Conservation (phyloP, 30 jellyfish, hydroid and myxozoan species). For the Cassiopea xamachana region DNA sequence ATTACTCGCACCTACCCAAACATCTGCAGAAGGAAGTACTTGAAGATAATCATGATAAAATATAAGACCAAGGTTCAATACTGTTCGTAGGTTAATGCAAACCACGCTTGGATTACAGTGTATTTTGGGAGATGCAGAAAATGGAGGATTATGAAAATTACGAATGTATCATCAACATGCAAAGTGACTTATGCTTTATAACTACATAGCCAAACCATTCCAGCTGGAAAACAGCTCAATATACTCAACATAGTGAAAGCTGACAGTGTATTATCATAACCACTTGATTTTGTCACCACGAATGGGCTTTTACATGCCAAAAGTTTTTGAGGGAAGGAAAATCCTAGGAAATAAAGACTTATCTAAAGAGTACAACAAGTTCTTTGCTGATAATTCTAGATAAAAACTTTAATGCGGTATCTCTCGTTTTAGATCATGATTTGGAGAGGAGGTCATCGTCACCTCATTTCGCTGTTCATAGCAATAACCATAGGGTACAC, state of each 20-base stretch:
- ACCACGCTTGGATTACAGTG: neutral
- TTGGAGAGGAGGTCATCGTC: slow-evolving; percentile 83
- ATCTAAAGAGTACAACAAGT: too few relatives aligned
- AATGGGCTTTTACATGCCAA: too few relatives aligned
- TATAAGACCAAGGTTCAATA: neutral
- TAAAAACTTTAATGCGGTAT: neutral
- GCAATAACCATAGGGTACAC: slow-evolving; percentile 80
- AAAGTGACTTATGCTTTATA: neutral
- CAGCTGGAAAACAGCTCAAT: neutral
- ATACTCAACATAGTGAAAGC: neutral
- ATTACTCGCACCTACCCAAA: neutral
- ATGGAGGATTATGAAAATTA: neutral
- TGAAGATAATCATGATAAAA: neutral
- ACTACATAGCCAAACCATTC: neutral
- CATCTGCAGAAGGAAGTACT: neutral
- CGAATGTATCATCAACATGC: neutral
- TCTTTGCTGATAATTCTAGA: too few relatives aligned
- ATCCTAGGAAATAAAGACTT: too few relatives aligned
- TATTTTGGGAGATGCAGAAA: neutral
- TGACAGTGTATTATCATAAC: neutral
- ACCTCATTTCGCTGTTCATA: slow-evolving; percentile 82
- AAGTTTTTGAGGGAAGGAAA: too few relatives aligned
- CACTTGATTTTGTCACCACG: too few relatives aligned
- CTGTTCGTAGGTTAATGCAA: neutral
- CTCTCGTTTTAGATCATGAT: slow-evolving; percentile 71